Conservation (phyloP, 1,140 invertebrate genomes). For the Papilio aristodemus region DNA sequence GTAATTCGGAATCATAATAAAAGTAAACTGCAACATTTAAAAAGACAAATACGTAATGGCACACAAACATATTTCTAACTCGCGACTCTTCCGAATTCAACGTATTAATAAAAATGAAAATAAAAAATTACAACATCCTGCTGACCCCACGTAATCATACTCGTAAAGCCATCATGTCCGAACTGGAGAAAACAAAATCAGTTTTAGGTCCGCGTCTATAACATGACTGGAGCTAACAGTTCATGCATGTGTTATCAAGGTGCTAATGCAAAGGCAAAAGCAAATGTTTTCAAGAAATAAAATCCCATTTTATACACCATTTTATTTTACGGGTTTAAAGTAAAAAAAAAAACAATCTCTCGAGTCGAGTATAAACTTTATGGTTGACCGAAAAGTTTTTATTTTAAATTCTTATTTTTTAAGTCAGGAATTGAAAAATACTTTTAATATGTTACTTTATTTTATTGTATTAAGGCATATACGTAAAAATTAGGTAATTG, state of each 20-base stretch:
- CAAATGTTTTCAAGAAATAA: conserved; percentile 4
- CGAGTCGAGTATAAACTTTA: not conserved
- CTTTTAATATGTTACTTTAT: too few species aligned
- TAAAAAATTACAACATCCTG: not conserved
- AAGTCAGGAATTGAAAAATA: too few species aligned
- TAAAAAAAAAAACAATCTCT: not conserved
- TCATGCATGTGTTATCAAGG: conserved; percentile 26
- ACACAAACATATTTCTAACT: too few species aligned
- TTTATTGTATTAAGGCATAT: too few species aligned
- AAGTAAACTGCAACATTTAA: too few species aligned
- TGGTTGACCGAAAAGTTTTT: too few species aligned
- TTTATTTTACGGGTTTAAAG: not conserved
- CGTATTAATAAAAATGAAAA: conserved; percentile 1
- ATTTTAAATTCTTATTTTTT: too few species aligned
- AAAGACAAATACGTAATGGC: too few species aligned
- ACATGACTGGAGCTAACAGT: not conserved
- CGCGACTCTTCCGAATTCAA: too few species aligned
- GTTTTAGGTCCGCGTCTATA: conserved; percentile 16
- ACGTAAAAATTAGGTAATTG: too few species aligned
- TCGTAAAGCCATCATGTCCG: not conserved
- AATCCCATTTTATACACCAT: not conserved
- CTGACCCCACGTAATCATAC: not conserved
- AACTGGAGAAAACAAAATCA: conserved; percentile 18
- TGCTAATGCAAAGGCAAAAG: conserved; percentile 21
- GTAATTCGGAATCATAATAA: too few species aligned